A percentile compares a stretch with the other conserved stretches of the same genome.
Evolutionary conservation across 2,888 invertebrate species (phyloP).

Genomic region (Thumatha senex): DNA sequence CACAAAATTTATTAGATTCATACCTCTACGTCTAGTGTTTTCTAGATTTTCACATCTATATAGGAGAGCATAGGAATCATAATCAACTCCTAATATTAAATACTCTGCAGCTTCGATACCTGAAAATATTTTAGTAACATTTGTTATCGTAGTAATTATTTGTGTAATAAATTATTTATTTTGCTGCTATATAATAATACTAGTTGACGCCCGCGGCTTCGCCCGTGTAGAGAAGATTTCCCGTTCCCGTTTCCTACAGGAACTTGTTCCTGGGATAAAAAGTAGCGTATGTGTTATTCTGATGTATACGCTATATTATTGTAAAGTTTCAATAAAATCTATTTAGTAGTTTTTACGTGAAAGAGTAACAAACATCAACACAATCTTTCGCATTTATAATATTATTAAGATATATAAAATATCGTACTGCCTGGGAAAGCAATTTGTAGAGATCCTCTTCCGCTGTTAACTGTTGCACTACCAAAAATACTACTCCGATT

Average conservation of each 20-base stretch:
- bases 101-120: constrained; percentile 27
- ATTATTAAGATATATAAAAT: background rate
- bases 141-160: background rate
- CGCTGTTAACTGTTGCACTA: constrained; percentile 63
- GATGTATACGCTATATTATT: no score
- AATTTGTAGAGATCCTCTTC: constrained; percentile 80
- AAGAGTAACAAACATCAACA: no score
- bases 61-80: constrained; percentile 80
- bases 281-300: no score
- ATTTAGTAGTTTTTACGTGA: no score
- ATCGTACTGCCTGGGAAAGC: constrained; percentile 55
- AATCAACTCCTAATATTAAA: constrained; percentile 79
- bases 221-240: no score
- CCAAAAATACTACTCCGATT: constrained; percentile 75
- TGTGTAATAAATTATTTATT: background rate
- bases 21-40: constrained; percentile 41
- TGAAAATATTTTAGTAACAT: constrained; percentile 16
- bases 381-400: no score
- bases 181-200: no score
- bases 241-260: no score
- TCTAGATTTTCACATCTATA: constrained; percentile 80
- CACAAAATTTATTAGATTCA: background rate
- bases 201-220: no score
- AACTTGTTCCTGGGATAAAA: no score
- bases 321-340: no score